These are phyloP conservation scores for Xenotilapia flavipinnis DNA, from an alignment of 2,113 vertebrate species.

Conservation along the genomic window DNA sequence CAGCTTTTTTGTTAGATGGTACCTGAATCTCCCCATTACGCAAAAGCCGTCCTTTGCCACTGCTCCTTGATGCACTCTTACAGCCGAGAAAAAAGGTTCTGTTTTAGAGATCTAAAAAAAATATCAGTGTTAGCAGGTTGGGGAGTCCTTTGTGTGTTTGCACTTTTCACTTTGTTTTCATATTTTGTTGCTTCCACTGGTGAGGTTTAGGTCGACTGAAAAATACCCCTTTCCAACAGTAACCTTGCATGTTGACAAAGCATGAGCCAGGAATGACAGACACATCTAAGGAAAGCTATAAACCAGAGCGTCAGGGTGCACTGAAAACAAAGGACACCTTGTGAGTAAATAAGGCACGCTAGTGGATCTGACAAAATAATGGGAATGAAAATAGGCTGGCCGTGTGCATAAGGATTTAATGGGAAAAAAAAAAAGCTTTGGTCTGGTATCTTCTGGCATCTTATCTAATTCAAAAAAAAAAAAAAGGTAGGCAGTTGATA, in stretches of 20 bases:
- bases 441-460: neutral
- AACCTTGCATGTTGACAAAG: neutral
- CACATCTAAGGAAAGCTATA: neutral
- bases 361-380: neutral
- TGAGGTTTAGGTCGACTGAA: neutral
- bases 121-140: neutral
- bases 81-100: neutral
- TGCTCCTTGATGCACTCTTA: neutral
- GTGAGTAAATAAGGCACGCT: neutral
- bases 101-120: neutral
- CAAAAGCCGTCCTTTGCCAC: neutral
- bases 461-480: neutral
- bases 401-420: neutral
- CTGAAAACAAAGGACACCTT: neutral
- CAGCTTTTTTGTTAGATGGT: neutral
- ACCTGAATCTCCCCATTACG: neutral
- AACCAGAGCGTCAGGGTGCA: neutral
- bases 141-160: neutral
- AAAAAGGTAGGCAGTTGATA: neutral
- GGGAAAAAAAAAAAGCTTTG: rapidly evolving
- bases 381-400: neutral
- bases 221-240: neutral
- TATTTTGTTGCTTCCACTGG: neutral
- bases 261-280: neutral
- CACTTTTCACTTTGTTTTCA: neutral